phyloP scores from a whole-genome alignment of 2,797 vertebrate species.

The Hipposideros larvatus region DNA sequence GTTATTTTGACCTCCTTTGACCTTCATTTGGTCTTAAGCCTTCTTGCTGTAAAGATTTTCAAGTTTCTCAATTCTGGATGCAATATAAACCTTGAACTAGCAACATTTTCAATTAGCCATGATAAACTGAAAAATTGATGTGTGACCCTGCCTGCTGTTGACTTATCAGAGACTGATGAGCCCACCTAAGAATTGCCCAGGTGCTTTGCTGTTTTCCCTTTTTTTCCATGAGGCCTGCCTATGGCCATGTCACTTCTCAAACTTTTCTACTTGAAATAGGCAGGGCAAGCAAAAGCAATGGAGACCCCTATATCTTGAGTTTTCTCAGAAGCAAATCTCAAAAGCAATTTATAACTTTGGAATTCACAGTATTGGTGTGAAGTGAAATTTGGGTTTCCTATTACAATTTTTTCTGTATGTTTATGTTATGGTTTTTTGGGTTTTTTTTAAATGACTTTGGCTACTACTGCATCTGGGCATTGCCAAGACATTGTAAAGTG shows the following conservation, averaged over 20 bases:
- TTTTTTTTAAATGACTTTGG: neutral
- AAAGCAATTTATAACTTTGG: neutral
- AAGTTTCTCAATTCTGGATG: constrained; percentile 4
- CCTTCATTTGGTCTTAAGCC: constrained; percentile 19
- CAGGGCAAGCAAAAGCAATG: neutral
- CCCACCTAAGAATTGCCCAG: neutral
- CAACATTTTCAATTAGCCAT: constrained; percentile 46
- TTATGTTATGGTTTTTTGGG: neutral
- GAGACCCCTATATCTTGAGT: neutral
- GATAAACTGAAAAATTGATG: constrained; percentile 66
- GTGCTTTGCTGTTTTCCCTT: neutral
- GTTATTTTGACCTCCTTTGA: neutral
- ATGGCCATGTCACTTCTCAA: neutral
- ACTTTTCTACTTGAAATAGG: neutral
- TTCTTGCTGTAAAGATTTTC: constrained; percentile 43
- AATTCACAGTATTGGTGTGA: neutral
- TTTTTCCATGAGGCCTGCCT: neutral
- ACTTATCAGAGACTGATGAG: constrained; percentile 42
- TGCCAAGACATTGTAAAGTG: neutral
- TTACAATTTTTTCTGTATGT: neutral
- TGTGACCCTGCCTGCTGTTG: neutral
- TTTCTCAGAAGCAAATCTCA: constrained; percentile 16
- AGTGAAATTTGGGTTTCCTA: constrained; percentile 10
- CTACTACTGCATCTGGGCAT: neutral
- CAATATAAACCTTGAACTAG: constrained; percentile 48